A percentile compares a stretch with the other conserved stretches of the same genome.
Conservation (phyloP, 2,888 invertebrate species). For the Nycteola revayana region DNA sequence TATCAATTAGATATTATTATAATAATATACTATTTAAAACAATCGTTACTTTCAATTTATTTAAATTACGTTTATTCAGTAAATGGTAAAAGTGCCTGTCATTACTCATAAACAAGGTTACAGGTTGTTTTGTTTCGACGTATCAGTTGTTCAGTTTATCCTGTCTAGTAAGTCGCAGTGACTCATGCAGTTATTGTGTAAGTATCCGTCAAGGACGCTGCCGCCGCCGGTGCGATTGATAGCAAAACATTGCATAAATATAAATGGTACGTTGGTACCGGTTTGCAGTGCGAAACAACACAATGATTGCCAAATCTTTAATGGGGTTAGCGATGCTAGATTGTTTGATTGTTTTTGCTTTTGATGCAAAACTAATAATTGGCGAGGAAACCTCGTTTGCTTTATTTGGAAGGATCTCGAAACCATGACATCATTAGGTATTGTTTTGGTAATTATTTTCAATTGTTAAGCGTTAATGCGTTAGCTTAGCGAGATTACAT, state of each 20-base stretch:
- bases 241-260: slow-evolving; percentile 22
- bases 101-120: slow-evolving; percentile 23
- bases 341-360: slow-evolving; percentile 1
- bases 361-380: not conserved
- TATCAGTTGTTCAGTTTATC: slow-evolving; percentile 41
- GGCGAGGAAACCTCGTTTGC: no score
- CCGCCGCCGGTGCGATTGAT: slow-evolving; percentile 32
- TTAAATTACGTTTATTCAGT: slow-evolving; percentile 10
- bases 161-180: slow-evolving; percentile 43
- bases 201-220: slow-evolving; percentile 39
- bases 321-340: slow-evolving; percentile 12
- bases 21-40: slow-evolving; percentile 10
- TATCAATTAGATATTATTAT: slow-evolving; percentile 21
- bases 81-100: slow-evolving; percentile 8
- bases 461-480: no score
- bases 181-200: slow-evolving; percentile 42
- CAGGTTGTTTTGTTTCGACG: slow-evolving; percentile 44
- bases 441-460: no score
- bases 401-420: no score
- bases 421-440: no score
- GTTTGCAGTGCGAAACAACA: slow-evolving; percentile 20
- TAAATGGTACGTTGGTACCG: slow-evolving; percentile 10
- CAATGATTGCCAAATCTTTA: slow-evolving; percentile 18
- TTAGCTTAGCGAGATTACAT: no score
- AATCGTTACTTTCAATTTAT: slow-evolving; percentile 13